Evolutionary conservation across 2,888 invertebrate species (phyloP).

Genomic region (Dromius quadrimaculatus): DNA sequence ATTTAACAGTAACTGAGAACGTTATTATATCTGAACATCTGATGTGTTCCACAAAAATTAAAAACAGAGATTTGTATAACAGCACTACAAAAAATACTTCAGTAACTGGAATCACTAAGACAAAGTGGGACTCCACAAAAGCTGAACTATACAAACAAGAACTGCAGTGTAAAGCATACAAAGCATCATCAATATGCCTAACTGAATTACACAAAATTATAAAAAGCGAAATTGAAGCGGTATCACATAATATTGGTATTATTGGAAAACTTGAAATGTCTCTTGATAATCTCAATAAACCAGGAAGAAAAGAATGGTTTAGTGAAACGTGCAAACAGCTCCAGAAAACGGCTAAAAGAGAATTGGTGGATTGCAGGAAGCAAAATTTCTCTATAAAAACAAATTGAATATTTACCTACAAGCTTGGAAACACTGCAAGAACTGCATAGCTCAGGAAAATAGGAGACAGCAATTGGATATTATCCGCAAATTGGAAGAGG

Average conservation of each 20-base stretch:
- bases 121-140: constrained; percentile 3
- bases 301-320: too few species aligned
- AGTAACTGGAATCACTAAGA: not conserved
- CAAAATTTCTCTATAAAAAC: too few species aligned
- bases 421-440: too few species aligned
- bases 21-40: not conserved
- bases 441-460: too few species aligned
- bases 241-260: not conserved
- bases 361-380: too few species aligned
- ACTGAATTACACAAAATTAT: not conserved
- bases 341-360: too few species aligned
- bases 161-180: not conserved
- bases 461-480: too few species aligned
- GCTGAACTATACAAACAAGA: not conserved
- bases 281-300: too few species aligned
- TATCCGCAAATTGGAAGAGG: too few species aligned
- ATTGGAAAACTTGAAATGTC: too few species aligned
- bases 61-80: not conserved
- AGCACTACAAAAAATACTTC: not conserved
- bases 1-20: constrained; percentile 1
- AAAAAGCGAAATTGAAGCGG: constrained; percentile 1
- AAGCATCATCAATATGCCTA: not conserved
- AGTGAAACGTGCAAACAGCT: too few species aligned
- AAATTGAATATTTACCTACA: too few species aligned
- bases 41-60: constrained; percentile 1